Evolutionary conservation across 2,113 vertebrate species (phyloP).

Genomic region (Bambusicola thoracicus): DNA sequence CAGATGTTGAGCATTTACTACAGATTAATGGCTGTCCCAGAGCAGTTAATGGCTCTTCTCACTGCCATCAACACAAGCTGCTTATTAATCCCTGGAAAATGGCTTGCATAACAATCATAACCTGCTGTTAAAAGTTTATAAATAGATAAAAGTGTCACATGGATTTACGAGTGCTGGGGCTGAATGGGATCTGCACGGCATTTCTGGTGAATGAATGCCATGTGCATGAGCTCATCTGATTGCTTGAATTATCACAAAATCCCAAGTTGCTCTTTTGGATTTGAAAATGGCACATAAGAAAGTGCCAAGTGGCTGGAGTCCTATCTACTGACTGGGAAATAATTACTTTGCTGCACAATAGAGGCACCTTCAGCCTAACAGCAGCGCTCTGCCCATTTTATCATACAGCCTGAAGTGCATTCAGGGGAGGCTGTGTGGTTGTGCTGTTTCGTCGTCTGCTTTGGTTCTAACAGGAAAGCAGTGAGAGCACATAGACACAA

Average conservation of each 20-base stretch:
- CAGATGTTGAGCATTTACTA: conserved; percentile 45
- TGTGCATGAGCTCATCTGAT: conserved; percentile 59
- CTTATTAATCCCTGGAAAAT: conserved; percentile 58
- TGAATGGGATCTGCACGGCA: conserved; percentile 32
- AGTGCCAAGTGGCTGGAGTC: conserved; percentile 60
- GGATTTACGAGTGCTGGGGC: conserved; percentile 45
- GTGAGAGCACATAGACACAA: rapidly evolving
- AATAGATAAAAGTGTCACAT: conserved; percentile 68
- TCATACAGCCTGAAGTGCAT: rapidly evolving
- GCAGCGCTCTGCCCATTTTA: not conserved
- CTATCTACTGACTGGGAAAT: conserved; percentile 60
- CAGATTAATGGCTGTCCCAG: conserved; percentile 50
- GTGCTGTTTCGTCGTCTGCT: not conserved
- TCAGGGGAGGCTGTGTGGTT: not conserved
- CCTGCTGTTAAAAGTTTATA: conserved; percentile 67
- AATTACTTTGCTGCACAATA: conserved; percentile 44
- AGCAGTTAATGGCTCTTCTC: conserved; percentile 36
- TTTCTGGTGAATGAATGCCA: conserved; percentile 54
- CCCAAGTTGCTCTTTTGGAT: conserved; percentile 60
- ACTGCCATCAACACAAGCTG: conserved; percentile 40
- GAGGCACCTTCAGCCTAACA: conserved; percentile 13
- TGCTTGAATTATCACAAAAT: conserved; percentile 66
- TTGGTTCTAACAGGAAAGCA: not conserved
- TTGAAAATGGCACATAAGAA: conserved; percentile 21
- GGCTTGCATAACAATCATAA: conserved; percentile 63